Evolutionary conservation across 2,797 vertebrate species (phyloP), one percentile per base, ranked within the genome.

Genomic region (Crax fasciolata): DNA sequence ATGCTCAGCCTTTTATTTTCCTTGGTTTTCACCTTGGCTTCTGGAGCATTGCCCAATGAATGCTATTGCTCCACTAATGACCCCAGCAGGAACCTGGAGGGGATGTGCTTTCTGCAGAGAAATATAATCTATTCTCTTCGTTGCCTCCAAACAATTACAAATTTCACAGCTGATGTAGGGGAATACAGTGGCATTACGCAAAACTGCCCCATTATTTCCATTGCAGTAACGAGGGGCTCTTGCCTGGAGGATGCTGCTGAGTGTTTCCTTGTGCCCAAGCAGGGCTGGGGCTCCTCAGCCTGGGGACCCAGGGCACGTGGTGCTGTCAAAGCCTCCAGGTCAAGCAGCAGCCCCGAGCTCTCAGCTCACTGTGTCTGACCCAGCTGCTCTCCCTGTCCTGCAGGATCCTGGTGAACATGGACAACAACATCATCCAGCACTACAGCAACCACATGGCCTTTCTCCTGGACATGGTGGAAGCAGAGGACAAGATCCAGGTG

Each of bases 391-490:
- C 48, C 9, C 65, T 80, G 51, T 78, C 76, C 94, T 46, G 8
- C 17, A 99, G 99, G 89, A 99, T 99, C 94, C 98, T 99, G 46
- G 98, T 99, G 92, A 99, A 99, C 97, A 99, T 99, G 99, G 99
- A 99, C 71, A 98, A 99, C 97, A 99, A 99, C 98, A 99, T 99
- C 95, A 98, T 99, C 8, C 98, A 99, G 97, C 99, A 99, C 96
- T 99, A 99, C 97, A 99, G 99, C 98, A 99, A 99, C 98, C 99
- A 99, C 44, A 98, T 98, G 2, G 99, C 99, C 87, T 99, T 99
- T 93, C 98, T 99, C 73, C 98, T 99, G 32, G 99, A 99, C 91
- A 92, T 99, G 95, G 98, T 98, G 2, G 99, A 99, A 92, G 78
- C 97, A 10, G 97, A 97, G 28, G 98, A 98, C 65, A 99, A 98